These are phyloP conservation scores for Synanceia verrucosa DNA, from an alignment of 2,797 vertebrate genomes.

Conservation along the genomic window DNA sequence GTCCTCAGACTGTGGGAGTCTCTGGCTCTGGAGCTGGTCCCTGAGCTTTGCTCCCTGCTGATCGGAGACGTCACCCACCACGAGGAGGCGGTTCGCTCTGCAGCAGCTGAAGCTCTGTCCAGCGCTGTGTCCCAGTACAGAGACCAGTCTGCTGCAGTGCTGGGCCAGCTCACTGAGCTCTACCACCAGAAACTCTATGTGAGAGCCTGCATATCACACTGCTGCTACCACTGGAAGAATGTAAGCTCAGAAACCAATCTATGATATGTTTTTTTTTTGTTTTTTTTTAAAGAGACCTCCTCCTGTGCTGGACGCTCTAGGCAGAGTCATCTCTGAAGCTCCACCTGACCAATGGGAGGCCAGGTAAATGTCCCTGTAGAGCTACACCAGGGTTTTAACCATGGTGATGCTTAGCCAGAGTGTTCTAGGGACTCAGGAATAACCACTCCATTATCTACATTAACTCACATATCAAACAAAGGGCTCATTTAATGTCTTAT, in stretches of 20 bases:
- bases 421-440: not conserved
- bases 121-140: conserved; percentile 90
- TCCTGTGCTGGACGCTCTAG: conserved; percentile 94
- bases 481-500: not conserved
- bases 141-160: conserved; percentile 87
- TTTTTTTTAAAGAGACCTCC: conserved; percentile 87
- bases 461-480: not conserved
- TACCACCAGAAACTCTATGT: conserved; percentile 98
- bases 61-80: conserved; percentile 94
- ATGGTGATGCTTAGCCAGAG: not conserved
- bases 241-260: not conserved
- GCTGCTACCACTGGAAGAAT: not conserved
- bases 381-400: not conserved
- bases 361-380: conserved; percentile 80
- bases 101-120: conserved; percentile 92
- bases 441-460: not conserved
- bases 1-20: conserved; percentile 91
- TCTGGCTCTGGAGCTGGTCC: conserved; percentile 90
- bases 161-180: conserved; percentile 91
- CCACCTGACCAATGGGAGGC: conserved; percentile 99
- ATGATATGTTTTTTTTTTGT: conserved; percentile 3
- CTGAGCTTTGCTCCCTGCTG: conserved; percentile 91
- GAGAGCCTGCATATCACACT: conserved; percentile 61
- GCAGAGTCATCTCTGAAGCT: conserved; percentile 95
- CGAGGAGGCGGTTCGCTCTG: conserved; percentile 91